phyloP scores from a whole-genome alignment of 2,113 vertebrate species.

The Procavia capensis region DNA sequence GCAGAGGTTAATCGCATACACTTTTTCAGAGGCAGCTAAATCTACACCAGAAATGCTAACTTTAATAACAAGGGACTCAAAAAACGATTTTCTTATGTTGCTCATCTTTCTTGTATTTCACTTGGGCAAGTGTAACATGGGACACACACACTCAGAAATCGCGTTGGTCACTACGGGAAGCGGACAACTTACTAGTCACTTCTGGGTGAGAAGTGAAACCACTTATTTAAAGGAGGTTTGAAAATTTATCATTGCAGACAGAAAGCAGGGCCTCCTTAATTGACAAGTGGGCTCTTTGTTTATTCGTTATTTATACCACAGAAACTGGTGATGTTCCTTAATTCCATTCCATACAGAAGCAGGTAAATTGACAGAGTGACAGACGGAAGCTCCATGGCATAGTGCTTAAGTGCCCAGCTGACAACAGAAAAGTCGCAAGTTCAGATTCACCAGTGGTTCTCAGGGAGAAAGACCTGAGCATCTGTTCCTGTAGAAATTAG shows the following conservation, averaged over 20 bases:
- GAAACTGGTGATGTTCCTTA: neutral
- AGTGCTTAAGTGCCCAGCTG: too few species aligned
- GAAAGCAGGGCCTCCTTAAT: neutral
- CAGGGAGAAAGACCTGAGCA: too few species aligned
- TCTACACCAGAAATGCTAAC: constrained; percentile 57
- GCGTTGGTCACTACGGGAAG: neutral
- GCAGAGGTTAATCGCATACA: constrained; percentile 76
- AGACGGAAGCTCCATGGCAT: neutral
- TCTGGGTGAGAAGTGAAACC: neutral
- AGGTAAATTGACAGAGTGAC: neutral
- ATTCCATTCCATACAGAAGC: neutral
- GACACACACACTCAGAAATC: neutral
- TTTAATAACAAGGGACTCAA: constrained; percentile 64
- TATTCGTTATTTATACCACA: neutral
- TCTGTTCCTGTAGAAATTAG: too few species aligned
- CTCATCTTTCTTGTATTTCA: constrained; percentile 27
- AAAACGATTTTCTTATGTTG: constrained; percentile 55
- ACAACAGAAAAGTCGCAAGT: too few species aligned
- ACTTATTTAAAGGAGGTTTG: neutral
- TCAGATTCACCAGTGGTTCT: too few species aligned
- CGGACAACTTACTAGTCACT: neutral
- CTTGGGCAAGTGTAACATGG: constrained; percentile 55
- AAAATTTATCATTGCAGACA: neutral
- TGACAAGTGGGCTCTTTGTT: neutral
- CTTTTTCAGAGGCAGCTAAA: constrained; percentile 68